Base-by-base conservation (phyloP, 2,113 vertebrate genomes). In the Tragelaphus strepsiceros region DNA sequence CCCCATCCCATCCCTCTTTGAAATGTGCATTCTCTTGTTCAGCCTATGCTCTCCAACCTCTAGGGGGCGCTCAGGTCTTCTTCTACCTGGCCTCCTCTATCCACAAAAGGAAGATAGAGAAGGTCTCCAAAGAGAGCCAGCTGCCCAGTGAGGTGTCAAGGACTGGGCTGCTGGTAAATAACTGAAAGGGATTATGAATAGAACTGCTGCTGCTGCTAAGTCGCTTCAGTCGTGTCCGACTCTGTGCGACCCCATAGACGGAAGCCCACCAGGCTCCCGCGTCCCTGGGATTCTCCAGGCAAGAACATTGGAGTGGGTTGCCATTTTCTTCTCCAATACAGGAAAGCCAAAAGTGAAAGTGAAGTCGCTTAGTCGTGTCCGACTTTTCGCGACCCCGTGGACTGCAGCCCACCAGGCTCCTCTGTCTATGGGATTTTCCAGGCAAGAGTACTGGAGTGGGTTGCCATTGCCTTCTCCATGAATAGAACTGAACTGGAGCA, bases 21-120 rank as follows among this genome's bases (percentile, higher is more conserved):
- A 24, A n/a, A 0, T 1, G 35, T 81, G 4, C 2, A 2, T 80
- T 91, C 6, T 26, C 26, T 58, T 78, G 16, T 5, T 32, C 77
- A 16, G 21, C 5, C 13, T 93, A 21, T 53, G 8, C 58, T 89
- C 78, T 94, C 61, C 87, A 83, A 24, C 93, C 93, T 94, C 78
- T 59, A 97, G 96, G 71, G 87, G 96, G 96, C 84, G 87, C 97
- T 64, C 93, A n/a, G 93, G 96, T 35, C 94, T 88, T 96, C 97
- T 88, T 46, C 77, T 62, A 61, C n/a, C 15, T 2, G 22, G 49
- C 49, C 61, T 94, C 28, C 86, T 86, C 77, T 83, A 58, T 14
- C 74, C 89, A 3, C 17, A 54, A 12, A 2, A 30, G 80, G 39
- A 88, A 96, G 61, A 62, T 49, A 74, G 59, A 91, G 81, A 54